Conservation (phyloP, 2,888 invertebrate genomes). For the Pollenia griseotomentosa region DNA sequence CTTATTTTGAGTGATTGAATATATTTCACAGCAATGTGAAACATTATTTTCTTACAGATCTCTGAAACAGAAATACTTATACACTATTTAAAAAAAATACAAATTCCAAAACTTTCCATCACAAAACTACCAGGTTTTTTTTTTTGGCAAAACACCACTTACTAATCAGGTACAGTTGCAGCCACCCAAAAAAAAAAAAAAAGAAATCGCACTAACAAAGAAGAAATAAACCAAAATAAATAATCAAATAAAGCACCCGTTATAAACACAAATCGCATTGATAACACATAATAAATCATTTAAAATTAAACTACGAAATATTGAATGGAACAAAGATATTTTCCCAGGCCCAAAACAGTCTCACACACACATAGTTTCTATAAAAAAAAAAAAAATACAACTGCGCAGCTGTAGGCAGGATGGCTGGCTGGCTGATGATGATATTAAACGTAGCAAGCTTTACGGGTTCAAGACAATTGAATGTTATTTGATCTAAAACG, state of each 20-base stretch:
- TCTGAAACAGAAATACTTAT: slow-evolving; percentile 10
- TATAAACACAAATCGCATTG: slow-evolving; percentile 43
- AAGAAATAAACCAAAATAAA: not conserved
- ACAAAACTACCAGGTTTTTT: not conserved
- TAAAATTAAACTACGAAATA: not conserved
- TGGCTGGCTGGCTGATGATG: slow-evolving; percentile 35
- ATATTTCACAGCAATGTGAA: not conserved
- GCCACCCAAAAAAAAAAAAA: slow-evolving; percentile 30
- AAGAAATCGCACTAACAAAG: not conserved
- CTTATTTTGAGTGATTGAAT: too few relatives aligned
- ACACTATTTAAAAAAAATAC: not conserved
- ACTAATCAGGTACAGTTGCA: slow-evolving; percentile 53
- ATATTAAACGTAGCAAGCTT: slow-evolving; percentile 58
- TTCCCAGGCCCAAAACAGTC: slow-evolving; percentile 71
- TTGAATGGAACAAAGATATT: slow-evolving; percentile 41
- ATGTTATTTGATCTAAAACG: slow-evolving; percentile 73
- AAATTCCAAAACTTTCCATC: slow-evolving; percentile 39
- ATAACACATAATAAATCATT: slow-evolving; percentile 62
- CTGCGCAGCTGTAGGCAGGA: slow-evolving; percentile 69
- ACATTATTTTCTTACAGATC: not conserved
- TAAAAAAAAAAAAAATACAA: slow-evolving; percentile 52
- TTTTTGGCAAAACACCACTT: not conserved
- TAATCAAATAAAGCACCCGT: slow-evolving; percentile 27
- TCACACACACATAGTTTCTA: slow-evolving; percentile 28
- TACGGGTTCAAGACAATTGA: slow-evolving; percentile 42